Evolutionary conservation across 1,140 invertebrate species (phyloP).

Genomic region (Listronotus oregonensis): DNA sequence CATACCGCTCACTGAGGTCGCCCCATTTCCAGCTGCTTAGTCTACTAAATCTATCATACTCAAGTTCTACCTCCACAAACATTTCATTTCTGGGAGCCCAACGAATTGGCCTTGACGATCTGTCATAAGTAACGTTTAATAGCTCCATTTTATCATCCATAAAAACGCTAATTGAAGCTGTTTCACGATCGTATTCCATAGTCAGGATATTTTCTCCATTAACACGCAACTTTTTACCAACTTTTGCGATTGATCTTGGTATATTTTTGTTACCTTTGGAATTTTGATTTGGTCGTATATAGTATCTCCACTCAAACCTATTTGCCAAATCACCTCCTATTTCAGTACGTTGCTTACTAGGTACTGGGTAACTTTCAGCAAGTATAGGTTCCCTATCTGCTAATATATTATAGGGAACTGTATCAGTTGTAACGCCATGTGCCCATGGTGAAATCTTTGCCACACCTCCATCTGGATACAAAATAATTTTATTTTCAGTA

Average conservation of each 20-base stretch:
- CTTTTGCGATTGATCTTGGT: conserved; percentile 73
- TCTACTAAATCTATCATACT: conserved; percentile 90
- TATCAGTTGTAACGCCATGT: conserved; percentile 83
- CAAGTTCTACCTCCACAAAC: conserved; percentile 86
- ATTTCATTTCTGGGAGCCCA: conserved; percentile 86
- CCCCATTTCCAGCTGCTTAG: conserved; percentile 92
- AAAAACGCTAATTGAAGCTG: conserved; percentile 86
- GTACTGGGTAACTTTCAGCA: conserved; percentile 87
- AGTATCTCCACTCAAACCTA: conserved; percentile 94
- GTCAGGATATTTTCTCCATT: conserved; percentile 91
- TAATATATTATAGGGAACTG: conserved; percentile 81
- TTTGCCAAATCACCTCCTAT: conserved; percentile 89
- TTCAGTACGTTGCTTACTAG: conserved; percentile 86
- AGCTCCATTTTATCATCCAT: conserved; percentile 88
- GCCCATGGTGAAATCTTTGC: conserved; percentile 79
- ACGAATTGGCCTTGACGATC: conserved; percentile 84
- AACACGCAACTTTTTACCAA: conserved; percentile 81
- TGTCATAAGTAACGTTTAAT: conserved; percentile 90
- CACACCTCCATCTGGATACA: conserved; percentile 82
- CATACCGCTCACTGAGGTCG: conserved; percentile 84
- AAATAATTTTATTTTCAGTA: conserved; percentile 77
- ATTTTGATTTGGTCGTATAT: conserved; percentile 70
- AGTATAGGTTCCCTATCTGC: conserved; percentile 81
- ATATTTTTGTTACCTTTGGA: conserved; percentile 63
- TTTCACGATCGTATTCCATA: conserved; percentile 89